Conservation (phyloP, 2,113 vertebrate species). For the Brevimyrus niger region DNA sequence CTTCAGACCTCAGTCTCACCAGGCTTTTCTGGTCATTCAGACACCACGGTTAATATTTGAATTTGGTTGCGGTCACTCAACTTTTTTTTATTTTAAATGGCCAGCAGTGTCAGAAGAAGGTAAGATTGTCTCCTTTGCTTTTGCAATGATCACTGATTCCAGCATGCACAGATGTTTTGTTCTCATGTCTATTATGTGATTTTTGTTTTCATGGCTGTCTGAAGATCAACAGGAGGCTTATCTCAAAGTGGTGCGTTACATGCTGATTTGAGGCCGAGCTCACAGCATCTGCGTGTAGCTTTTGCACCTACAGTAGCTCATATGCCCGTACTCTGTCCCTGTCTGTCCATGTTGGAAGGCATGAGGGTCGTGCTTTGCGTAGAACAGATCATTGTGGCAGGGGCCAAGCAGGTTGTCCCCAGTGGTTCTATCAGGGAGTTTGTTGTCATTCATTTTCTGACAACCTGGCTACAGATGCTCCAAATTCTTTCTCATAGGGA, state of each 20-base stretch:
- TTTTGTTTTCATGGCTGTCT: not conserved
- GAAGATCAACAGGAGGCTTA: not conserved
- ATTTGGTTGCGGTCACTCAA: not conserved
- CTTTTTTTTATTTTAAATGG: not conserved
- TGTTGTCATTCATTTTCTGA: not conserved
- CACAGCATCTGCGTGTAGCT: constrained; percentile 13
- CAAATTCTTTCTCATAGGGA: not conserved
- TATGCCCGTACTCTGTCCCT: not conserved
- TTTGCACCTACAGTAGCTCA: not conserved
- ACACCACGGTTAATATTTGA: not conserved
- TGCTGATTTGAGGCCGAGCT: not conserved
- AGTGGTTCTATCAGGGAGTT: constrained; percentile 12
- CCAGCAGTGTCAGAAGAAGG: not conserved
- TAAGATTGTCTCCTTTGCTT: not conserved
- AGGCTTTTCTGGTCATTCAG: not conserved
- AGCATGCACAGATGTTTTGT: not conserved
- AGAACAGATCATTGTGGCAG: constrained; percentile 17
- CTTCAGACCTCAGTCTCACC: not conserved
- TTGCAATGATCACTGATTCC: not conserved
- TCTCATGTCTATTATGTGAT: not conserved
- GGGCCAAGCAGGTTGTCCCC: constrained; percentile 2
- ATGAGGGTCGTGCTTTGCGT: not conserved
- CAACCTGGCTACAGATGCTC: not conserved
- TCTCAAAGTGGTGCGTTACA: not conserved
- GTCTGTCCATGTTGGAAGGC: not conserved